A percentile compares a stretch with the other conserved stretches of the same genome.
phyloP scores from a whole-genome alignment of 2,797 vertebrate genomes.

The Sebastes dallii region DNA sequence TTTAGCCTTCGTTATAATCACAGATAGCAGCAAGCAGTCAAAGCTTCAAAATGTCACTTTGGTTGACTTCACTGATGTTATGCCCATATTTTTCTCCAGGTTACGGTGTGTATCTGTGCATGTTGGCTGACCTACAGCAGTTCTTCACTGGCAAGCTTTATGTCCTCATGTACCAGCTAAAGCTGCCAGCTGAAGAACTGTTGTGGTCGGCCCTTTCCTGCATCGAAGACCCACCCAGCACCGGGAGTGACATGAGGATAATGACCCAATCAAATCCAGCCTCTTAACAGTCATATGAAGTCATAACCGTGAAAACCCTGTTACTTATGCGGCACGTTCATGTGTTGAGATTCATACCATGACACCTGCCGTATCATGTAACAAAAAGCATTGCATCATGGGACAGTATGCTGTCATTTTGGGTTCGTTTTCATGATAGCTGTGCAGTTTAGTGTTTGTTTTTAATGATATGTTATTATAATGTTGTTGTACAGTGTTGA shows the following conservation, averaged over 20 bases:
- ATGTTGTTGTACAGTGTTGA: slow-evolving; percentile 7
- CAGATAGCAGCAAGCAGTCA: neutral
- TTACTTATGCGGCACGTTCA: slow-evolving; percentile 78
- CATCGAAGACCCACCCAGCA: slow-evolving; percentile 27
- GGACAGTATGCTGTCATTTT: slow-evolving; percentile 11
- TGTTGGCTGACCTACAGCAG: slow-evolving; percentile 96
- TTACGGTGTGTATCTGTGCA: slow-evolving; percentile 40
- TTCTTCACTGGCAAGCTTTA: slow-evolving; percentile 99
- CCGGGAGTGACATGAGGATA: neutral
- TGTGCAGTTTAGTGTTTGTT: slow-evolving; percentile 1
- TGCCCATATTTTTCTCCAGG: slow-evolving; percentile 9
- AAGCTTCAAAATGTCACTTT: neutral
- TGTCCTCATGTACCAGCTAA: slow-evolving; percentile 96
- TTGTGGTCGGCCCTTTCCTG: slow-evolving; percentile 94
- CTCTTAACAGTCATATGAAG: neutral
- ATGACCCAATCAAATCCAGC: neutral
- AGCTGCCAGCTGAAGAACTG: slow-evolving; percentile 99
- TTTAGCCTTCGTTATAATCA: neutral
- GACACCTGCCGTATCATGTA: slow-evolving; percentile 78
- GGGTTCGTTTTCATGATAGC: neutral
- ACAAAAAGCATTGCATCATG: slow-evolving; percentile 68
- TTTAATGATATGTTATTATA: slow-evolving; percentile 18
- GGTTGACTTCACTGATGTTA: neutral
- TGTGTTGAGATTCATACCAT: slow-evolving; percentile 70
- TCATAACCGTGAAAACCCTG: slow-evolving; percentile 23